A percentile compares a stretch with the other conserved stretches of the same genome.
phyloP scores from a whole-genome alignment of 1,140 invertebrate genomes.

The Batillaria attramentaria region DNA sequence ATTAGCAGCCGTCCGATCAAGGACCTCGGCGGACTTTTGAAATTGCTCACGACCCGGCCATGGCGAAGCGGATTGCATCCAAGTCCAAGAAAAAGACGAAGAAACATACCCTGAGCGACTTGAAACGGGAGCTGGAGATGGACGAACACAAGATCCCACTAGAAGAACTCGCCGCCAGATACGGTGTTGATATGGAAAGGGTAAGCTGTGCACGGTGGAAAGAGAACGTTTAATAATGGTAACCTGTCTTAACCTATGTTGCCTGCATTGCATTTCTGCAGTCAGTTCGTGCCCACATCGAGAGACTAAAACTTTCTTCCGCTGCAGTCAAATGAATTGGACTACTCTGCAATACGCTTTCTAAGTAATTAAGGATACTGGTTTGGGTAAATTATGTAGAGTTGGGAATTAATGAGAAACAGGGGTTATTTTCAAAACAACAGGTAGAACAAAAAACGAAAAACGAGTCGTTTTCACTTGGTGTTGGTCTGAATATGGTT shows the following conservation, averaged over 20 bases:
- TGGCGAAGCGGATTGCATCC: conserved; percentile 12
- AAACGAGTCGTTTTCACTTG: too few species aligned
- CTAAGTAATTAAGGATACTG: not conserved
- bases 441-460: too few species aligned
- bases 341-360: not conserved
- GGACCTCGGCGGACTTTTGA: not conserved
- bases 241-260: not conserved
- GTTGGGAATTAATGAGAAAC: too few species aligned
- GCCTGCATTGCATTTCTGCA: not conserved
- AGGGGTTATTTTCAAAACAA: too few species aligned
- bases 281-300: not conserved
- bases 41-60: not conserved
- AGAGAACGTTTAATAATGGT: not conserved
- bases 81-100: conserved; percentile 80
- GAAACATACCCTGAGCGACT: conserved; percentile 90
- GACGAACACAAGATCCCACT: conserved; percentile 97
- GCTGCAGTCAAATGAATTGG: not conserved
- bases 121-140: conserved; percentile 98
- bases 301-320: not conserved
- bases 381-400: too few species aligned
- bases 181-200: conserved; percentile 94
- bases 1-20: not conserved
- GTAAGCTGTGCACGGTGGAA: conserved; percentile 65
- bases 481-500: too few species aligned
- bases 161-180: conserved; percentile 95